Base-by-base conservation (phyloP, 2,888 invertebrate species). In the Drosophila putrida region DNA sequence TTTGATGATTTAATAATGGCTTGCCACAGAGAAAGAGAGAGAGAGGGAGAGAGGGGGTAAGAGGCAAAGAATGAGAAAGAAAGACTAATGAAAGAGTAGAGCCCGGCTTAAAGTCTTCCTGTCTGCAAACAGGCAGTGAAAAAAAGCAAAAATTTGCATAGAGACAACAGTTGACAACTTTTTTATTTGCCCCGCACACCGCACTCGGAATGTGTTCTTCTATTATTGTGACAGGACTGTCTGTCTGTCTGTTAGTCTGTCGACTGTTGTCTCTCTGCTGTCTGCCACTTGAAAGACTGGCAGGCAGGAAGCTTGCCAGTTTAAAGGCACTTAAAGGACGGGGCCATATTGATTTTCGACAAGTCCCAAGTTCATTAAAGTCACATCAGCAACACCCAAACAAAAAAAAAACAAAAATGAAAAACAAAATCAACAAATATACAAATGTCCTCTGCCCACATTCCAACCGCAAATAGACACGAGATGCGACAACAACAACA, bases 281-380 rank as follows among this genome's bases (percentile, higher is more conserved):
- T 59, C 62, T 67, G 57, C 11, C 57, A 65, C 51, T 60, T 64
- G 65, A 67, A 57, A 59, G n/a, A 6, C 43, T 27, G 63, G 33
- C 38, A 38, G 46, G 15, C 61, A 67, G 66, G 47, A 50, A 75
- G 71, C 49, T 62, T 51, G 13, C 38, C 10, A 27, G 67, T 66
- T 75, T 64, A 65, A 65, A 68, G 70, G 46, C 75, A 71, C 71
- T 82, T 82, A 41, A 82, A 72, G 75, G 53, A 58, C 10, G 49
- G 3, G 58, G 57, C 38, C 46, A 10, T 79, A 86, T 82, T 83
- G 83, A 86, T 82, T 82, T 86, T 74, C 60, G 62, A 58, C 68
- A 72, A 71, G 68, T 69, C 47, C 66, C 77, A 78, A 84, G 80
- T 85, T 85, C 85, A 85, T 87, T 87, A 85, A 84, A 87, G 85